A percentile compares a stretch with the other conserved stretches of the same genome.
phyloP scores from a whole-genome alignment of 2,113 vertebrate species.

The Ploceus nigricollis region DNA sequence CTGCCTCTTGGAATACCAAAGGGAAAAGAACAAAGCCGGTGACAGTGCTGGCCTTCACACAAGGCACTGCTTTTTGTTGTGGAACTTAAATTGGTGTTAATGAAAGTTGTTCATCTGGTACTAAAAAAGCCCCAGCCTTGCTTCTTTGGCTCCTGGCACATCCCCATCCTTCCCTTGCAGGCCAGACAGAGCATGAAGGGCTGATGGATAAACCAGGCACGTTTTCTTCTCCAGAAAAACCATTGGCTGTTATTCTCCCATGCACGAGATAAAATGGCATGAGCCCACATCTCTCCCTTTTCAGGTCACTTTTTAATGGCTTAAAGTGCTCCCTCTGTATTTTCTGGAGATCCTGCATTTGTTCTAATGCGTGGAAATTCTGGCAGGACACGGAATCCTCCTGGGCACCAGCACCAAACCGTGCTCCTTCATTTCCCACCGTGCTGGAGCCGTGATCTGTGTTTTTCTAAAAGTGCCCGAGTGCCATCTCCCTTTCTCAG shows the following conservation, averaged over 20 bases:
- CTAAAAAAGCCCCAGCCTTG: not conserved
- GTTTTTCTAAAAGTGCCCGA: not conserved
- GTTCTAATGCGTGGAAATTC: not conserved
- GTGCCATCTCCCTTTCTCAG: not conserved
- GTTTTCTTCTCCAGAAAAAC: not conserved
- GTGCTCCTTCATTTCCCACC: not conserved
- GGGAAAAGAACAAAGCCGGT: not conserved
- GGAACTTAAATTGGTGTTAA: not conserved
- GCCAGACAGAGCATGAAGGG: not conserved
- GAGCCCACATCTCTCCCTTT: not conserved
- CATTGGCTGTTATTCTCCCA: not conserved
- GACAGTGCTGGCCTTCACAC: rapidly evolving
- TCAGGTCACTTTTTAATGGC: not conserved
- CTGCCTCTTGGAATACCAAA: not conserved
- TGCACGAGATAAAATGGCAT: not conserved
- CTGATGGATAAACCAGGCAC: not conserved
- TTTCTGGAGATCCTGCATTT: not conserved
- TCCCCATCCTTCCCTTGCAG: not conserved
- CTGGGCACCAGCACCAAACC: not conserved
- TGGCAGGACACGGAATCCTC: not conserved
- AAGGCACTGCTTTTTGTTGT: not conserved
- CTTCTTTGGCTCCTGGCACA: not conserved
- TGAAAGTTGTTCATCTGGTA: not conserved
- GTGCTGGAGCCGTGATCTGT: not conserved
- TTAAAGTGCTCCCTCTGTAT: not conserved